Base-by-base conservation (phyloP, 1,140 invertebrate genomes). In the Drosophila repleta region DNA sequence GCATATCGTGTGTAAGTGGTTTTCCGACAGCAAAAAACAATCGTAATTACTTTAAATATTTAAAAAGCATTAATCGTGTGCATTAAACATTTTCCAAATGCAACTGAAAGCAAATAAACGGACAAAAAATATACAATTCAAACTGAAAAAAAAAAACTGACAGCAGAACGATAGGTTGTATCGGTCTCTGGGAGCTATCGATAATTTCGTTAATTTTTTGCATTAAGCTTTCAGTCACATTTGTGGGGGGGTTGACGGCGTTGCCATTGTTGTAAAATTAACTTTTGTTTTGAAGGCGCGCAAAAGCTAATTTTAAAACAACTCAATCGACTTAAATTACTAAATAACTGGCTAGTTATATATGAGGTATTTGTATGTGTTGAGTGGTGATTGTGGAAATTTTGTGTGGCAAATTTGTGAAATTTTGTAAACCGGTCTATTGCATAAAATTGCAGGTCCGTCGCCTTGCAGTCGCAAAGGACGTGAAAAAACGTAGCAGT, bases 381-480 rank as follows among this genome's bases (percentile, higher is more conserved):
- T 32, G 56, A 67, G 56, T 67, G 51, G 45, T 77, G 35, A 21
- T 43, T 70, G 61, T 74, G 90, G 90, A 91, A 91, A 91, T 91
- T 91, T 91, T 84, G 77, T 52, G 32, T 65, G 66, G 78, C 66
- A 58, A 81, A 74, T 66, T 75, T 69, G 65, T 62, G 29, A 67
- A 91, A 91, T 91, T 91, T 91, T 72, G 90, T 91, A 90, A 91
- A 91, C 90, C 90, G 90, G 90, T 90, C 90, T 91, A 91, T 91
- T 91, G 90, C 90, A 91, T 85, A 91, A 91, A 91, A 91, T 91
- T 91, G 90, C 90, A 91, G 90, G 90, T 88, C 67, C 74, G 82
- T 68, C 55, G 51, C 66, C 56, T 60, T 62, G 60, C 17, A 46
- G 53, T 45, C 55, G 37, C 26, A 63, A 62, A 58, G 35, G 66